Base-by-base conservation (phyloP, 2,113 vertebrate genomes). In the Entomyzon cyanotis region DNA sequence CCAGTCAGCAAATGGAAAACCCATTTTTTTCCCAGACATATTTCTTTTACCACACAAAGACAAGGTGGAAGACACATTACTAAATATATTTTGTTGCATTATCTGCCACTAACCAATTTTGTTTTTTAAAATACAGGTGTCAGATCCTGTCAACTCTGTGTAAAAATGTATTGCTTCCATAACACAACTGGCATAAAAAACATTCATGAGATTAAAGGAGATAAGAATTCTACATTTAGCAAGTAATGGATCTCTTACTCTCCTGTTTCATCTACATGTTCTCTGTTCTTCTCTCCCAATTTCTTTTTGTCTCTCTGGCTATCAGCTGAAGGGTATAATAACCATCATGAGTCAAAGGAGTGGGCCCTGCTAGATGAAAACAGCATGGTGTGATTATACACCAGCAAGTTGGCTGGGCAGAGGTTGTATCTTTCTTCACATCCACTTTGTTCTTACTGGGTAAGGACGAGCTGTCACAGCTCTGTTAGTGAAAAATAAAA, bases 11-110 rank as follows among this genome's bases (percentile, higher is more conserved):
- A 63, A 59, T 2, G 4, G 33, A 75, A 87, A 52, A 3, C 1
- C 2, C 7, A 7, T 0, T 7, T 25, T 77, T 55, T 75, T 30
- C 5, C 39, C 47, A 76, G 27, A 60, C 2, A 7, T 19, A 24
- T 47, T 90, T 76, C 56, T 39, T 35, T 35, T 76, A 44, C 18
- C 37, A 84, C 47, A 28, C 14, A 35, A 64, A 87, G 41, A 80
- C 28, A 90, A 83, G n/a, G 47, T 46, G 18, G 11, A 86, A 91
- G 24, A 70, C 11, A 53, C 9, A 22, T 24, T 22, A 28, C 30
- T 59, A 60, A 75, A 44, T 7, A 19, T 8, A 73, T 81, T 81
- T 55, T 33, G 47, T 33, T 17, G 3, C 31, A 63, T 42, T 56
- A n/a, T 14, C 41, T 52, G n/a, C 42, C 44, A 79, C 20, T 41